Conservation (phyloP, 2,888 invertebrate genomes). For the Cosmorhoe ocellata region DNA sequence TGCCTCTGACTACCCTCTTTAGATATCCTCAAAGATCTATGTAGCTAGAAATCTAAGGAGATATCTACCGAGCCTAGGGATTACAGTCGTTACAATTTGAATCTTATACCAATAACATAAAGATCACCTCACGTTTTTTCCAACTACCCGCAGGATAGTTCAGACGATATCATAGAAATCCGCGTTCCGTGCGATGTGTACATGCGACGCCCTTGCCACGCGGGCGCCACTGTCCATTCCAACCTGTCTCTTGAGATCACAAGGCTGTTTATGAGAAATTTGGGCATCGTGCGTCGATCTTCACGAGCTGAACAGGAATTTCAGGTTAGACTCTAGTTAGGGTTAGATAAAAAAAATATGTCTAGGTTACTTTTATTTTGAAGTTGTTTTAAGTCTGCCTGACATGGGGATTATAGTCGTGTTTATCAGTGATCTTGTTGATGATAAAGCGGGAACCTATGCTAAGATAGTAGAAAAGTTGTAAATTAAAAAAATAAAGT, state of each 20-base stretch:
- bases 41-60: too few relatives aligned
- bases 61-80: too few relatives aligned
- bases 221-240: slow-evolving; percentile 36
- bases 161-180: slow-evolving; percentile 48
- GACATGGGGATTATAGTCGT: too few relatives aligned
- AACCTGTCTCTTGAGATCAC: slow-evolving; percentile 37
- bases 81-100: too few relatives aligned
- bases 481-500: too few relatives aligned
- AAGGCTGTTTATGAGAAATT: slow-evolving; percentile 48
- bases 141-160: slow-evolving; percentile 41
- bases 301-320: slow-evolving; percentile 42
- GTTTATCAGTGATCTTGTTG: too few relatives aligned
- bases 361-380: neutral
- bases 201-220: slow-evolving; percentile 47
- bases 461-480: too few relatives aligned
- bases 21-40: too few relatives aligned
- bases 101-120: too few relatives aligned
- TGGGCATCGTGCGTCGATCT: slow-evolving; percentile 38
- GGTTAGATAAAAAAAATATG: neutral
- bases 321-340: slow-evolving; percentile 42
- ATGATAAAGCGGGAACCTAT: too few relatives aligned
- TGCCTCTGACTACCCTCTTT: too few relatives aligned
- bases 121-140: neutral
- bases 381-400: too few relatives aligned
- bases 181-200: slow-evolving; percentile 44